A percentile compares a stretch with the other conserved stretches of the same genome.
Conservation (phyloP, 92 coral and sea anemone genomes). For the Anthopleura xanthogrammica region DNA sequence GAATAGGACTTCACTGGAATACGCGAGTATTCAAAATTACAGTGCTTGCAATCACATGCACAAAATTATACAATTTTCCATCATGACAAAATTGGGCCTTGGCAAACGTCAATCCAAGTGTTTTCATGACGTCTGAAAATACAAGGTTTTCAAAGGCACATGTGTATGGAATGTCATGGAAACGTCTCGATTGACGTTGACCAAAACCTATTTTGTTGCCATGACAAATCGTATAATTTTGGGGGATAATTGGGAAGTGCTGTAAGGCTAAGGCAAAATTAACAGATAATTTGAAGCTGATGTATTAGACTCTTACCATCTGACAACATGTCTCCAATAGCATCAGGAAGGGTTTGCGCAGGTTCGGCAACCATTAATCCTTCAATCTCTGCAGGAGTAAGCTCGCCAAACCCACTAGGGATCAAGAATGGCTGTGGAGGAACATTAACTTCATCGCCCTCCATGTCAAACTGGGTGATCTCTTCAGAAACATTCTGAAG, state of each 20-base stretch:
- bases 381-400: slow-evolving; percentile 51
- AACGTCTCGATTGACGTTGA: too few relatives aligned
- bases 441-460: slow-evolving; percentile 63
- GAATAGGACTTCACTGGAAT: too few relatives aligned
- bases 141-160: too few relatives aligned
- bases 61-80: background rate
- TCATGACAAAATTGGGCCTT: background rate
- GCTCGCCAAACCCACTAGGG: slow-evolving; percentile 50
- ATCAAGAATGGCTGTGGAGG: slow-evolving; percentile 84
- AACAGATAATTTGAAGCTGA: too few relatives aligned
- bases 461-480: slow-evolving; percentile 59
- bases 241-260: too few relatives aligned
- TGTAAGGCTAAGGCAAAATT: too few relatives aligned
- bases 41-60: background rate
- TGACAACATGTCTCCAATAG: slow-evolving; percentile 84
- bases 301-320: slow-evolving; percentile 49
- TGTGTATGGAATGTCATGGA: too few relatives aligned
- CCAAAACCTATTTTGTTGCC: too few relatives aligned
- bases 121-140: too few relatives aligned
- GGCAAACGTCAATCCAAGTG: too few relatives aligned
- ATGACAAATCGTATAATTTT: too few relatives aligned
- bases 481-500: slow-evolving; percentile 63
- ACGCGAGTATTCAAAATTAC: too few relatives aligned
- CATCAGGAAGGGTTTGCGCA: slow-evolving; percentile 89
- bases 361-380: slow-evolving; percentile 93